A percentile compares a stretch with the other conserved stretches of the same genome.
Evolutionary conservation across 2,888 invertebrate species (phyloP).

Genomic region (Cephus nigrinus): DNA sequence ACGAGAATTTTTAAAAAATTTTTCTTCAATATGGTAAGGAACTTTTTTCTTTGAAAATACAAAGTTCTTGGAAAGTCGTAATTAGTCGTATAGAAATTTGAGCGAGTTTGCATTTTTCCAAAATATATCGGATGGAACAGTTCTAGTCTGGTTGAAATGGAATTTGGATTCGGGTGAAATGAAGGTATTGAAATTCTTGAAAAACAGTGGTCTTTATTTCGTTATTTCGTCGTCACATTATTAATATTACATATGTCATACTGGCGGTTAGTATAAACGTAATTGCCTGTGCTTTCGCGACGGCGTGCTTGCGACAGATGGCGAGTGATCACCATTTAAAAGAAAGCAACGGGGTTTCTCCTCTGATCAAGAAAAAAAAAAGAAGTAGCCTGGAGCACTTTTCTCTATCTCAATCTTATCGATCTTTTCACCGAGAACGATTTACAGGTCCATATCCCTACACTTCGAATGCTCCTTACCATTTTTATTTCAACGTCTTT

Average conservation of each 20-base stretch:
- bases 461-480: too few relatives aligned
- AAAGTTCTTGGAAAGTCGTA: neutral
- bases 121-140: neutral
- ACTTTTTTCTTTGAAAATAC: neutral
- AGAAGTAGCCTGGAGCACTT: neutral
- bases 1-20: too few relatives aligned
- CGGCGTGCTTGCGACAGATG: neutral
- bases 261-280: neutral
- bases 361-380: neutral
- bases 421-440: neutral
- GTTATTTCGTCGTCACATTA: constrained; percentile 35
- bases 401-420: neutral
- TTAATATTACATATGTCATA: neutral
- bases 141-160: neutral
- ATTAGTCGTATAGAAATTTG: neutral
- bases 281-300: neutral
- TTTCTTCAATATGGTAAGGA: too few relatives aligned
- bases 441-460: neutral
- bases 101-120: neutral
- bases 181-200: constrained; percentile 22
- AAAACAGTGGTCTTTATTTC: constrained; percentile 51
- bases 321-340: neutral
- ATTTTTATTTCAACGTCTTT: too few relatives aligned
- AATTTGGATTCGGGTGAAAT: neutral
- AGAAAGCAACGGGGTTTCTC: neutral